Base-by-base conservation (phyloP, 1,140 invertebrate species). In the Zaprionus gabonicus region DNA sequence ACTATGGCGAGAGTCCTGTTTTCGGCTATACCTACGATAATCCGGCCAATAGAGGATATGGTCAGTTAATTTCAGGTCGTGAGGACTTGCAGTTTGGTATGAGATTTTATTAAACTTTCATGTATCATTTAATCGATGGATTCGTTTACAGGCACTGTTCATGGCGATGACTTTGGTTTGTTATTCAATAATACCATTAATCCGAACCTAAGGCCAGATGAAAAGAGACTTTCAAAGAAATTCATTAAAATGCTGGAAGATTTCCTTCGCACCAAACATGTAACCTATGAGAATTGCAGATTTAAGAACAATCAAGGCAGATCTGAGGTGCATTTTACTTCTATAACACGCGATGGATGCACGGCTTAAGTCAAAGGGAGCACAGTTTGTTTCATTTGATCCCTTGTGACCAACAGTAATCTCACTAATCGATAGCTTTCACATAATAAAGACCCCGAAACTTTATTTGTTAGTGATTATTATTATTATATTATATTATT, bases 1-100 rank as follows among this genome's bases (percentile, higher is more conserved):
- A 58, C 36, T 9, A 71, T 23, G 59, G 51, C 5, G 58, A 31
- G 25, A 65, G 51, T 58, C 74, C 82, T 3, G 60, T 85, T 10
- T 85, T 80, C 23, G 69, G 57, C 1, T 80, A 68, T 38, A 63
- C 82, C 2, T 85, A 82, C 36, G 82, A 85, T 34, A 82, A 78
- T 74, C 80, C 82, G 0, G 63, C 80, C 0, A 44, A 69, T 44
- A 46, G 13, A 0, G 63, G 67, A 53, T 17, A 31, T 3, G 75
- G 69, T 10, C 12, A 69, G 3, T 13, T 13, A 6, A n/a, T 85
- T 10, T 44, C 82, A 1, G 34, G 53, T 13, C 70, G 82, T 4
- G 55, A 53, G 1, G 80, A 82, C 36, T 44, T 77, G n/a, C 25
- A 60, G 51, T 67, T 82, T 58, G 82, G 80, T 80, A 66, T 46